Percentiles rank a stretch among this genome's conserved stretches.
Evolutionary conservation across 37 sponge, comb jelly and placozoan species (phyloP).

Genomic region (Halichondria panicea): DNA sequence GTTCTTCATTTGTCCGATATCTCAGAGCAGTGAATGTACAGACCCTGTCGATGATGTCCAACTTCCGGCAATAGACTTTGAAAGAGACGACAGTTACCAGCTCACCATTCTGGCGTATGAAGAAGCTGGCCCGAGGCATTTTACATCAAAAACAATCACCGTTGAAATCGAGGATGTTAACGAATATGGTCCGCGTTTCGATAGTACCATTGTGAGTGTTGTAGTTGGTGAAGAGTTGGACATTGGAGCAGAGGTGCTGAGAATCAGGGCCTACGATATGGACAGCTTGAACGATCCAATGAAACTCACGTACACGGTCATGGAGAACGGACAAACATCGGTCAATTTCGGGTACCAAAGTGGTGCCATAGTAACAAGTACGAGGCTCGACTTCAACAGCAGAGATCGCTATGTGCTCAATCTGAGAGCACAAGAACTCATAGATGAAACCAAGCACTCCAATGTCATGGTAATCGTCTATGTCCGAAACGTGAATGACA

Average conservation of each 20-base stretch:
- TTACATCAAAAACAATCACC: slow-evolving; percentile 22
- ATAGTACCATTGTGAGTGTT: neutral
- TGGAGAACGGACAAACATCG: neutral
- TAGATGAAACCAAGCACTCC: slow-evolving; percentile 1
- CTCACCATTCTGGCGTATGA: slow-evolving; percentile 44
- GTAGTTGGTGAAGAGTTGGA: slow-evolving; percentile 21
- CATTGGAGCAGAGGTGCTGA: neutral
- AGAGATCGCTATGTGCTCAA: neutral
- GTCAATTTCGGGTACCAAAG: neutral
- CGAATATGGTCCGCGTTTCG: slow-evolving; percentile 58
- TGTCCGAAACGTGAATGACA: slow-evolving; percentile 63
- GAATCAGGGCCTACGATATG: slow-evolving; percentile 40
- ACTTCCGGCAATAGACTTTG: slow-evolving; percentile 18
- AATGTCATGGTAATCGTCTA: neutral
- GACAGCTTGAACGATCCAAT: slow-evolving; percentile 28
- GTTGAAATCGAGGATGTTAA: slow-evolving; percentile 41
- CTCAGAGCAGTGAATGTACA: too few relatives aligned
- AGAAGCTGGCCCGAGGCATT: slow-evolving; percentile 22
- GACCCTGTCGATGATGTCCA: neutral
- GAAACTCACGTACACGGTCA: slow-evolving; percentile 9
- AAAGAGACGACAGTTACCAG: slow-evolving; percentile 12
- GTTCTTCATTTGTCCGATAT: neutral
- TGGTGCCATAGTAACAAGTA: slow-evolving; percentile 20
- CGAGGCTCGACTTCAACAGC: neutral
- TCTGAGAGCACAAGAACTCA: slow-evolving; percentile 21